Evolutionary conservation across 30 jellyfish, hydroid and myxozoan species (phyloP), one percentile per base, ranked within the genome.

Genomic region (Chrysaora quinquecirrha): DNA sequence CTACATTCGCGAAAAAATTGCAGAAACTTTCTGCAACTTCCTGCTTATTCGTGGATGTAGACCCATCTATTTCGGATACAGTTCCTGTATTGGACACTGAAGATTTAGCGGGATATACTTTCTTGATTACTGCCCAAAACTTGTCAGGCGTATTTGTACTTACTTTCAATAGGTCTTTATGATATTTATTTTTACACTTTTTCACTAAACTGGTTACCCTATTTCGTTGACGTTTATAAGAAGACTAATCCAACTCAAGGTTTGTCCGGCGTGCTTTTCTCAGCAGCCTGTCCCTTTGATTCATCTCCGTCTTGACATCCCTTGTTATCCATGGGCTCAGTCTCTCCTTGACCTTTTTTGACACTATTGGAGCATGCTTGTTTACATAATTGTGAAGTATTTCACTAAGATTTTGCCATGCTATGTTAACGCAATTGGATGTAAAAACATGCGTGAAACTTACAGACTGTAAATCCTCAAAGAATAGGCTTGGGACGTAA

Each of bases 91-190:
- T 27, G 61, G 25, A 21, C 30, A 27, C 47, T 0, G 66, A 46
- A 64, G 29, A 64, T 56, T 68, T 80, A 50, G 90, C 66, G 19
- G 83, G 83, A 56, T 64, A 80, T 24, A 66, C 30, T 46, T 65
- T 80, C 76, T 80, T 80, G 21, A 80, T 25, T 47, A 78, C 90
- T 12, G 90, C 38, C 90, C 83, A 80, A 54, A 80, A 80, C 58
- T 80, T 77, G 0, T 80, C 76, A 24, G 90, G 74, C 16, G 83
- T 24, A 32, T 66, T 69, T 28, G 83, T 83, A 54, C 66, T 80
- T 3, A 64, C 76, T 33, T 83, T 78, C n/a, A 80, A 34, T 29
- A 65, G 34, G 60, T 80, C 90, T 80, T 66, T 49, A 67, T 29
- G 38, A 73, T 80, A 65, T 21, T 83, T 80, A 0, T 78, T 78